Evolutionary conservation across 2,797 vertebrate genomes (phyloP), one percentile per base, ranked within the genome.

Genomic region (Sus cebifrons): DNA sequence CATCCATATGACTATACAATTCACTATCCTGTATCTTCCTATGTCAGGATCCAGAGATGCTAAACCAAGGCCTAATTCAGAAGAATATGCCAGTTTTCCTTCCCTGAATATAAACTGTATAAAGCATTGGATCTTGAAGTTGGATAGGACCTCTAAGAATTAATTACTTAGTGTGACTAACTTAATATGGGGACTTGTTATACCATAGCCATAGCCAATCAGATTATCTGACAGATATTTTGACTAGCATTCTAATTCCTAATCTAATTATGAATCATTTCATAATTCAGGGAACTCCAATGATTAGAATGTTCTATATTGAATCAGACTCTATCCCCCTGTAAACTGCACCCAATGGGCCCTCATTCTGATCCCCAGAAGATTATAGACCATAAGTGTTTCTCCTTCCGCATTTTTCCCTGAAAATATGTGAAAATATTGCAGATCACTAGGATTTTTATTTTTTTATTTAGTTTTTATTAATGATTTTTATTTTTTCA

Each of bases 101-200:
- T 32, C 56, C 17, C 40, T 58, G 86, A 88, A 65, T n/a, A 91
- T 7, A 95, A 91, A 9, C 5, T 67, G 1, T 56, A 25, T 71
- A 77, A 75, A 95, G 2, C 21, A 52, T 4, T 52, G 8, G 70
- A 49, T 88, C 40, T 88, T 64, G 7, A 92, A 82, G 29, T 36
- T 78, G 4, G 18, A 75, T 29, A 36, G 58, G 20, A 56, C 18
- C 3, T 84, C 25, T 95, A 79, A 58, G 12, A 74, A 58, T 60
- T 16, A 7, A 13, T 36, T 13, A 40, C 79, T 1, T 74, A 62
- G 60, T 65, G 9, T 68, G 40, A 85, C 5, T 92, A 77, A 87
- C 44, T 93, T 79, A 86, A 89, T 60, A 68, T 4, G 82, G 6
- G 9, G 86, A 87, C 64, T 91, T 5, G 60, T 91, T 88, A 85